Evolutionary conservation across 2,113 vertebrate genomes (phyloP).

Genomic region (Rhinoptilus africanus): DNA sequence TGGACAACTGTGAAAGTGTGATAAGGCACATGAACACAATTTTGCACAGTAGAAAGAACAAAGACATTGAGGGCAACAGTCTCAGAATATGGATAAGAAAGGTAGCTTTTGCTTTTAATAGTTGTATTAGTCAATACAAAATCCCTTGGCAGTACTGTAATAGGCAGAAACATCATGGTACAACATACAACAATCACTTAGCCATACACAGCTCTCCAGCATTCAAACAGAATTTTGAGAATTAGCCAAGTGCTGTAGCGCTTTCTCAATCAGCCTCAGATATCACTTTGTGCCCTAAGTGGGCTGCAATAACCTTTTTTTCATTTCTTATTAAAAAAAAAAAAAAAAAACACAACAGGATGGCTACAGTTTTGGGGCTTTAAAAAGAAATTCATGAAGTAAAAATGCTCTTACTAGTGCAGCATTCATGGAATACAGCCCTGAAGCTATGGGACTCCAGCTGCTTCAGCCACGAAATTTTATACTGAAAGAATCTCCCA

Average conservation of each 20-base stretch:
- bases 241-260: background rate
- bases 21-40: background rate
- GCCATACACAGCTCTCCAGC: background rate
- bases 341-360: background rate
- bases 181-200: background rate
- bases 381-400: background rate
- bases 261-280: background rate
- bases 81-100: background rate
- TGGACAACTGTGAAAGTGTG: background rate
- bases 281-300: fast-evolving
- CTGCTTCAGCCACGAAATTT: background rate
- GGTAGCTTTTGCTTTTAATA: background rate
- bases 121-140: background rate
- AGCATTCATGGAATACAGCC: background rate
- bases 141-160: background rate
- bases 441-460: background rate
- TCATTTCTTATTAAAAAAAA: background rate
- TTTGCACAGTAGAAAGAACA: background rate
- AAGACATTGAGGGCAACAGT: background rate
- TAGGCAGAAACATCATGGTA: background rate
- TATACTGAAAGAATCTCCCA: background rate
- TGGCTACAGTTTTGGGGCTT: background rate
- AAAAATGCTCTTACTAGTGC: background rate
- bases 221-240: background rate
- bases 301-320: background rate